Evolutionary conservation across 2,797 vertebrate genomes (phyloP), one percentile per base, ranked within the genome.

Genomic region (Paedocypris micromegethes): DNA sequence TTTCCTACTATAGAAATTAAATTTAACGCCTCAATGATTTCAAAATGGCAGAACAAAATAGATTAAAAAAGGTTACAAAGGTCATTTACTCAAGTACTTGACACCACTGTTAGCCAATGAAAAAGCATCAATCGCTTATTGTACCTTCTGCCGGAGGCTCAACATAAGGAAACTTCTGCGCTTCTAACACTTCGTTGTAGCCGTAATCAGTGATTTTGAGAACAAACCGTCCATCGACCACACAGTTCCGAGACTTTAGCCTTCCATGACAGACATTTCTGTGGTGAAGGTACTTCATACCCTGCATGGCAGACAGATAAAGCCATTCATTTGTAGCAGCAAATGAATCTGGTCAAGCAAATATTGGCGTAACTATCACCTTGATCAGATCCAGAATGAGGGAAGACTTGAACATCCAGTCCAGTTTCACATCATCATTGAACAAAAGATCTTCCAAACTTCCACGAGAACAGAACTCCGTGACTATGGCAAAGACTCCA

Each of bases 331-430:
- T 4, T 54, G 40, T 55, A 38, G 48, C 39, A 48, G 9, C 40
- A 38, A 50, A 47, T 50, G 4, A 4, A 59, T 66, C 50, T 38
- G 37, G n/a, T n/a, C n/a, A n/a, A n/a, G n/a, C n/a, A n/a, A n/a
- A n/a, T n/a, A n/a, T n/a, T n/a, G n/a, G n/a, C n/a, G n/a, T n/a
- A n/a, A n/a, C n/a, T n/a, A n/a, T n/a, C 46, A 81, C 76, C 91
- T 95, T 95, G 63, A 97, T 94, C 52, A 97, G 83, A 85, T 98
- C 93, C 81, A 95, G 78, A 58, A 98, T 62, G 8, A 98, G 88
- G 9, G 93, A 95, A 0, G 93, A 95, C 77, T 95, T 97, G 83
- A 97, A 96, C 92, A 95, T 93, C 93, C 93, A 95, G 79, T 96
- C 92, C 3, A 96, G 86, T 73, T 95, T 96, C 74, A 95, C 89